Base-by-base conservation (phyloP, 1,140 invertebrate genomes). In the Heliconius hermathena region DNA sequence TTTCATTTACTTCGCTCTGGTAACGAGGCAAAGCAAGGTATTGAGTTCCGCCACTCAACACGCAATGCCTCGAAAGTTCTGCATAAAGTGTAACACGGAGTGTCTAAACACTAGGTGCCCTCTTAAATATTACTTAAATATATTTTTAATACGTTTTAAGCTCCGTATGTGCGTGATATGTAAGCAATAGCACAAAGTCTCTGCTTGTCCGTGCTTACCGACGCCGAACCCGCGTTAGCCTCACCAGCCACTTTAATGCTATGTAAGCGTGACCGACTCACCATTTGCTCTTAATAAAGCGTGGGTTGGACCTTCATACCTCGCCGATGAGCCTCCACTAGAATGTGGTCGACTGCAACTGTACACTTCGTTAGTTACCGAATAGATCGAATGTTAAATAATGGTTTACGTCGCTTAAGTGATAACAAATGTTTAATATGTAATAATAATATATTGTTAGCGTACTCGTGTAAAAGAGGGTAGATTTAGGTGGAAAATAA, bases 221-320 rank as follows among this genome's bases (percentile, higher is more conserved):
- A 83, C 84, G 82, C 79, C 79, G 81, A 85, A 85, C 85, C 83
- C 85, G 84, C 84, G 85, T 90, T 89, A 89, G 84, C 83, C 83
- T 84, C 85, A 85, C 83, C 79, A 72, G 80, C 79, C 80, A 82
- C 80, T 82, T 82, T 76, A 84, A 82, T 81, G 82, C 80, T 78
- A 82, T 79, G 80, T 82, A 79, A 82, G 81, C 85, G 83, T 84
- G 82, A 87, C 85, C 80, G 81, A 80, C 81, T 84, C 81, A 87
- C 75, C 79, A 82, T 73, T 81, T 79, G 84, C 76, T 81, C 60
- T 76, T 81, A 80, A 80, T 83, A 81, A 77, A 79, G 78, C 80
- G 36, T 78, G 74, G 76, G 83, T 78, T 77, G 73, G 46, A 73
- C 74, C 80, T 76, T 77, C n/a, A 54, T 78, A 71, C 26, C 74